A percentile compares a stretch with the other conserved stretches of the same genome.
Evolutionary conservation across 2,888 invertebrate species (phyloP).

Genomic region (Hesperia comma): DNA sequence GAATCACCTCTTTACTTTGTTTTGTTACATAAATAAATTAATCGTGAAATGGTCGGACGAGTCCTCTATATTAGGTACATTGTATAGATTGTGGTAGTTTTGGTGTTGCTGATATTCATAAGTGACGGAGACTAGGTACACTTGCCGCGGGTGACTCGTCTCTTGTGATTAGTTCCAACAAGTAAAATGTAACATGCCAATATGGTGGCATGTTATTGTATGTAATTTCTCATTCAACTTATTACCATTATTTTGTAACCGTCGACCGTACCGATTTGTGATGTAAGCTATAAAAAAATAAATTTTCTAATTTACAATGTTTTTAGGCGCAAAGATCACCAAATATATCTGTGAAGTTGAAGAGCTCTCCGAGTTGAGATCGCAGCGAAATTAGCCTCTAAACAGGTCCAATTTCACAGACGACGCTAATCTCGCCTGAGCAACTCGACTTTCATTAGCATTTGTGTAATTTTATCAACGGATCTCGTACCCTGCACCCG

Average conservation of each 20-base stretch:
- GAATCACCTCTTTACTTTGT: too few relatives aligned
- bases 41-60: too few relatives aligned
- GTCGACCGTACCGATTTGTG: background rate
- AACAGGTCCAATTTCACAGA: constrained; percentile 68
- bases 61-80: too few relatives aligned
- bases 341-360: constrained; percentile 31
- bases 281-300: constrained; percentile 11
- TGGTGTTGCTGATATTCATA: too few relatives aligned
- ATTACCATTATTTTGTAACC: background rate
- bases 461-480: constrained; percentile 76
- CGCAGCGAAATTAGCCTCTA: constrained; percentile 58
- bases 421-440: constrained; percentile 68
- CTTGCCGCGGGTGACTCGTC: too few relatives aligned
- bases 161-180: too few relatives aligned
- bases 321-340: constrained; percentile 20
- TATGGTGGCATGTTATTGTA: too few relatives aligned
- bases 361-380: constrained; percentile 47
- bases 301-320: constrained; percentile 26
- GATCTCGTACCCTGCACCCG: constrained; percentile 49
- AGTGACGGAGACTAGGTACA: too few relatives aligned
- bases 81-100: too few relatives aligned
- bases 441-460: constrained; percentile 74
- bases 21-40: too few relatives aligned
- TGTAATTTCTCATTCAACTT: too few relatives aligned
- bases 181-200: too few relatives aligned